phyloP scores from a whole-genome alignment of 37 sponge, comb jelly and placozoan species.

The Oopsacas minuta region DNA sequence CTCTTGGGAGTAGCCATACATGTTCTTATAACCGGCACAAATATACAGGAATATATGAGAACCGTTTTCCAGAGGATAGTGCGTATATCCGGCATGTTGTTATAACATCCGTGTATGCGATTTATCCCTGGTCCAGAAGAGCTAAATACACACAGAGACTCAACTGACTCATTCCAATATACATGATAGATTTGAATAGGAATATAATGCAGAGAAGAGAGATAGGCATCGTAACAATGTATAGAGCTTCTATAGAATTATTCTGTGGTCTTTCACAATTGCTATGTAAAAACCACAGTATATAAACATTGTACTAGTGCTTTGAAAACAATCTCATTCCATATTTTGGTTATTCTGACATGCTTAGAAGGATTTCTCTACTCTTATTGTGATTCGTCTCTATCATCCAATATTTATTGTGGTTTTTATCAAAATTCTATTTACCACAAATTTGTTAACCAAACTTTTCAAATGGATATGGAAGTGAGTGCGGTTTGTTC shows the following conservation, averaged over 20 bases:
- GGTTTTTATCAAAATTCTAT: neutral
- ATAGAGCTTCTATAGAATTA: slow-evolving; percentile 15
- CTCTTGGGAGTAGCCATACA: no score
- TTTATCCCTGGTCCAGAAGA: neutral
- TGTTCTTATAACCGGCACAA: no score
- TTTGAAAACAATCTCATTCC: slow-evolving; percentile 16
- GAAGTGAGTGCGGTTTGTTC: neutral
- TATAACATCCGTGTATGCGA: no score
- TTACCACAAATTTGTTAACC: neutral
- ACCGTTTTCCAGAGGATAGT: no score
- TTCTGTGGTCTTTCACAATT: slow-evolving; percentile 17
- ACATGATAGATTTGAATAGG: neutral
- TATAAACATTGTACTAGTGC: slow-evolving; percentile 9
- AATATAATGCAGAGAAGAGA: neutral
- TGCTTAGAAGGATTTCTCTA: neutral
- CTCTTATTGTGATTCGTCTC: neutral
- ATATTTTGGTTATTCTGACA: slow-evolving; percentile 13
- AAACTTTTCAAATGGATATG: neutral
- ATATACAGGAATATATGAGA: no score
- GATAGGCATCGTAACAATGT: slow-evolving; percentile 2
- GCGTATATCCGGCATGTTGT: no score
- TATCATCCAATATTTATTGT: neutral
- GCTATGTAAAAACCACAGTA: slow-evolving; percentile 16
- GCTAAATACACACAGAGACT: no score
- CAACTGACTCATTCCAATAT: neutral